phyloP scores from a whole-genome alignment of 30 jellyfish, hydroid and myxozoan genomes.

The Cassiopea andromeda region DNA sequence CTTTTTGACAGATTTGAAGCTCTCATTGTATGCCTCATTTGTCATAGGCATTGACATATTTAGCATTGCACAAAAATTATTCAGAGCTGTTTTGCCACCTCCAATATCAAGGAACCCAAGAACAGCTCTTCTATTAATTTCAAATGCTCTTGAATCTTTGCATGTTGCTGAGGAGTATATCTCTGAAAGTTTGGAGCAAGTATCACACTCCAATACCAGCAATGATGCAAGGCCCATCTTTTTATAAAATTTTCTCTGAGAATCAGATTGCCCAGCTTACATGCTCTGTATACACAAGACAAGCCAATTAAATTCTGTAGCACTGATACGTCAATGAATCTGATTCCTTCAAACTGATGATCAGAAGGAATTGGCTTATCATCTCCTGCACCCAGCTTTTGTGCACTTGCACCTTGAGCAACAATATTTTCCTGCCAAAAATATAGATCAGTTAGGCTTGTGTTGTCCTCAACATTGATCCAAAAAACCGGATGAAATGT shows the following conservation, averaged over 20 bases:
- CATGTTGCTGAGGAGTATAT: slow-evolving; percentile 40
- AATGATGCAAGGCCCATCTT: slow-evolving; percentile 64
- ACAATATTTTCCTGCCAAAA: neutral
- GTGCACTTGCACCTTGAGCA: neutral
- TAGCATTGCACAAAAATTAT: slow-evolving; percentile 31
- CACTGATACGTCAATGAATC: neutral
- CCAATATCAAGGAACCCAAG: slow-evolving; percentile 49
- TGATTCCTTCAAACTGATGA: neutral
- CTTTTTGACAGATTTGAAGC: slow-evolving; percentile 23
- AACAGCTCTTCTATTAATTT: neutral
- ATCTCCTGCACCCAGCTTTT: neutral
- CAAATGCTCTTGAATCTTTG: slow-evolving; percentile 32
- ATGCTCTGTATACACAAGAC: slow-evolving; percentile 24
- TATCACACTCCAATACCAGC: slow-evolving; percentile 33
- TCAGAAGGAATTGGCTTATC: neutral
- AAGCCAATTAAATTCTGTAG: neutral
- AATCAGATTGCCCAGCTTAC: slow-evolving; percentile 36
- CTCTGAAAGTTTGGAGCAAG: slow-evolving; percentile 35
- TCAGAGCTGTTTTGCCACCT: slow-evolving; percentile 48
- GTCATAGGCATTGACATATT: slow-evolving; percentile 60
- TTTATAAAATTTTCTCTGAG: slow-evolving; percentile 20
- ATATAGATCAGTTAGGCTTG: too few relatives aligned
- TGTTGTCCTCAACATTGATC: too few relatives aligned
- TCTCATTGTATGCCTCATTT: slow-evolving; percentile 39
- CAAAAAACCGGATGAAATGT: too few relatives aligned